Evolutionary conservation across 2,888 invertebrate species (phyloP), one percentile per base, ranked within the genome.

Genomic region (Trissonchulus sp.): DNA sequence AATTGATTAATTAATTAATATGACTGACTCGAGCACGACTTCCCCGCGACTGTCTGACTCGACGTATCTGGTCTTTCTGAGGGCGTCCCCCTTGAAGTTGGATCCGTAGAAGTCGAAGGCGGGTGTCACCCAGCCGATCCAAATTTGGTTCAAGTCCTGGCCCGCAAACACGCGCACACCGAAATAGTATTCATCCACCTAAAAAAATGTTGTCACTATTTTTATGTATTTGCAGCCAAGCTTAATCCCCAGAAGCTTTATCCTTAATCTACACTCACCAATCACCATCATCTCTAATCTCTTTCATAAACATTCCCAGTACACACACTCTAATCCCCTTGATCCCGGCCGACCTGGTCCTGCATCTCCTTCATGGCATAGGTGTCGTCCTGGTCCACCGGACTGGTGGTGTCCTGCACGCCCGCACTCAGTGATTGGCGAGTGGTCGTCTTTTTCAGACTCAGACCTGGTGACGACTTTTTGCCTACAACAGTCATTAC

Each of bases 51-150:
- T 91, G 84, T 93, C 94, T 85, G 95, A 93, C 82, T 94, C 92
- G 80, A 91, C 92, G 76, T 93, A 93, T 82, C 93, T 92, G 73
- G 93, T 87, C 84, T 94, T 94, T 31, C 84, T 75, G 33, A 82
- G 81, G 31, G 81, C 80, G 8, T 74, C 74, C 8, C 75, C 76
- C n/a, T 63, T 68, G 76, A 86, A 86, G 8, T 79, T 72, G 23
- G 79, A 78, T 73, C 82, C 80, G 80, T 78, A 80, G 63, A 80
- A 80, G 68, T 87, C 86, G 85, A 95, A 99, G 84, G 96, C 95
- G 0, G 99, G 96, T 0, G 97, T 98, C 73, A 99, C 98, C 99
- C 99, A 99, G 30, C 99, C 99, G 0, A 99, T 92, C 85, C 94
- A 98, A 34, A 98, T 93, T 84, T 94, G 93, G 0, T 91, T 90